Percentiles rank a stretch among this genome's conserved stretches.
Evolutionary conservation across 2,888 invertebrate species (phyloP).

Genomic region (Odontothrips loti): DNA sequence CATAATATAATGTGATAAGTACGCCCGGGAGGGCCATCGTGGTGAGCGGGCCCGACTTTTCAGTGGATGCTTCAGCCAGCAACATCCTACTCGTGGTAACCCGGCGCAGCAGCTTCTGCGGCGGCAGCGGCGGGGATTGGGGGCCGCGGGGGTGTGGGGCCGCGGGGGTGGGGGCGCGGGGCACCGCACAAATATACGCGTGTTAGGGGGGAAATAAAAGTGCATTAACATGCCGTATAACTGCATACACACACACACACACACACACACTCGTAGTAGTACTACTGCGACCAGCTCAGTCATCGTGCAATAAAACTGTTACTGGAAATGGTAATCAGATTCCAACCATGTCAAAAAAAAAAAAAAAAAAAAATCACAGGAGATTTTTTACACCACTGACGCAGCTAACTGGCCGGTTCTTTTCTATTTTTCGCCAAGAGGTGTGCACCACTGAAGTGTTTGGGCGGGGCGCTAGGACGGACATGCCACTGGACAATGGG

Average conservation of each 20-base stretch:
- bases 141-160: background rate
- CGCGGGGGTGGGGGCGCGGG: background rate
- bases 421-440: too few relatives aligned
- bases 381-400: too few relatives aligned
- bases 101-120: too few relatives aligned
- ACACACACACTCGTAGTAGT: too few relatives aligned
- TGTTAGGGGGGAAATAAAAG: conserved; percentile 20
- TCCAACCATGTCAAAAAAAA: background rate
- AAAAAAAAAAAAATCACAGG: background rate
- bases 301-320: background rate
- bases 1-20: conserved; percentile 3
- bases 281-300: background rate
- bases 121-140: background rate
- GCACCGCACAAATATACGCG: conserved; percentile 11
- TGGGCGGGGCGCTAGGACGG: background rate
- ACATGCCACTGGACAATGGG: conserved; percentile 13
- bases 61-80: too few relatives aligned
- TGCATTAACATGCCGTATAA: conserved; percentile 20
- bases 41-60: conserved; percentile 1
- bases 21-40: conserved; percentile 6
- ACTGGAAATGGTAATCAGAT: background rate
- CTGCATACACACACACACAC: background rate
- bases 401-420: too few relatives aligned
- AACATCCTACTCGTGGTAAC: too few relatives aligned
- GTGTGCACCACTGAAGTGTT: too few relatives aligned